Conservation (phyloP, 2,888 invertebrate genomes). For the Corbicula japonica region DNA sequence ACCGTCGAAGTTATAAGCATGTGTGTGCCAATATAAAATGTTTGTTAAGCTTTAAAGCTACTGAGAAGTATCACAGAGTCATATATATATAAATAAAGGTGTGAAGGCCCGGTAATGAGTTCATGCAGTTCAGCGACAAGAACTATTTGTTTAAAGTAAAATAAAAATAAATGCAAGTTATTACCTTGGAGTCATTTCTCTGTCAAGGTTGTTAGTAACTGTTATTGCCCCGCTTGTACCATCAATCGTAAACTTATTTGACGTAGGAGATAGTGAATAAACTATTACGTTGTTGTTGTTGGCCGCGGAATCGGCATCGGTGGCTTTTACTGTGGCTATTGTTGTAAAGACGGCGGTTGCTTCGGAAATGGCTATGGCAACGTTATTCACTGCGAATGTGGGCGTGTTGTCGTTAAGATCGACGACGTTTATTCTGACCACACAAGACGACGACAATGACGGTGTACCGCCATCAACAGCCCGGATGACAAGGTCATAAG, state of each 20-base stretch:
- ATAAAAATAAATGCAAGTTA: too few species aligned
- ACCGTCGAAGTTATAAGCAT: too few species aligned
- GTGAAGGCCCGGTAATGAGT: too few species aligned
- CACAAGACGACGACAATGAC: slow-evolving; percentile 64
- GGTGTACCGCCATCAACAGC: slow-evolving; percentile 75
- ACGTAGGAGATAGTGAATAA: slow-evolving; percentile 55
- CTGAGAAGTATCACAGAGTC: too few species aligned
- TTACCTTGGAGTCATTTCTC: slow-evolving; percentile 74
- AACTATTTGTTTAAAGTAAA: too few species aligned
- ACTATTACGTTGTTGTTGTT: slow-evolving; percentile 78
- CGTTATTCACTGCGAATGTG: slow-evolving; percentile 60
- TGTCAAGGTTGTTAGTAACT: slow-evolving; percentile 71
- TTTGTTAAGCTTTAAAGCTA: too few species aligned
- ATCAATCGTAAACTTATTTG: slow-evolving; percentile 68
- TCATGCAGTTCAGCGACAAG: too few species aligned
- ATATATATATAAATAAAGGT: too few species aligned
- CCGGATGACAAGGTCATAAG: slow-evolving; percentile 71
- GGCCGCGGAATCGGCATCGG: slow-evolving; percentile 73
- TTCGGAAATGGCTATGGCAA: slow-evolving; percentile 69
- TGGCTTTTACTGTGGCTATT: slow-evolving; percentile 69
- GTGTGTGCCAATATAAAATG: too few species aligned
- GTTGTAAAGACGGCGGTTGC: slow-evolving; percentile 68
- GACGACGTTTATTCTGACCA: slow-evolving; percentile 67
- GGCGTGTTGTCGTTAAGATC: slow-evolving; percentile 81
- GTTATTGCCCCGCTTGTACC: slow-evolving; percentile 70